Evolutionary conservation across 2,888 invertebrate species (phyloP).

Genomic region (Cataglyphis altisquamis): DNA sequence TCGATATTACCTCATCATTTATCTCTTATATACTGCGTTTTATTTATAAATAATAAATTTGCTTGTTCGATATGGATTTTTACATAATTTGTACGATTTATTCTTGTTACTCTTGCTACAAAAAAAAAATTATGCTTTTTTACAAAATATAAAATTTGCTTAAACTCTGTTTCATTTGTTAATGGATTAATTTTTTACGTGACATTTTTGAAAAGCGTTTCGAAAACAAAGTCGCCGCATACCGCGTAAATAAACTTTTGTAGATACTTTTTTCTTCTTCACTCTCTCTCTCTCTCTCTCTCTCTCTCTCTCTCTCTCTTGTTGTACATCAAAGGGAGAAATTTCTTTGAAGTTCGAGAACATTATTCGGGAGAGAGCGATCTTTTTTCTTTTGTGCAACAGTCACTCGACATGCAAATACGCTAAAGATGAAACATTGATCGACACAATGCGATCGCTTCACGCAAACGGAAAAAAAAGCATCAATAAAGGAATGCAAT

Average conservation of each 20-base stretch:
- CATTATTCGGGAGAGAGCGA: neutral
- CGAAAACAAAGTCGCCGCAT: slow-evolving; percentile 24
- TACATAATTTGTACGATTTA: neutral
- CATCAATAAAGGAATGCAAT: slow-evolving; percentile 77
- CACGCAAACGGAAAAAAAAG: slow-evolving; percentile 57
- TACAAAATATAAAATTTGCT: slow-evolving; percentile 10
- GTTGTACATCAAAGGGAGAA: slow-evolving; percentile 25
- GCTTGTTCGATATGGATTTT: neutral
- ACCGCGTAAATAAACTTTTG: slow-evolving; percentile 36
- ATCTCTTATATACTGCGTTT: neutral
- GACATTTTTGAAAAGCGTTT: slow-evolving; percentile 3
- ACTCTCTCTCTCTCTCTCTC: neutral
- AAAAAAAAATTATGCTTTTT: neutral
- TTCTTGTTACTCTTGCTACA: neutral
- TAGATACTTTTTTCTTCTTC: slow-evolving; percentile 25
- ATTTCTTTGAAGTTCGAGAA: slow-evolving; percentile 28
- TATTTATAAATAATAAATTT: neutral
- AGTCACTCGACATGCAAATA: slow-evolving; percentile 4
- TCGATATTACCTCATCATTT: neutral
- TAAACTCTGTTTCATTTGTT: slow-evolving; percentile 21
- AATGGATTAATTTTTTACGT: slow-evolving; percentile 7
- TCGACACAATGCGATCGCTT: slow-evolving; percentile 66
- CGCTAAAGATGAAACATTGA: slow-evolving; percentile 57
- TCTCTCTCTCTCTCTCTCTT: neutral
- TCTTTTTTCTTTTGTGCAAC: neutral